Conservation (phyloP, 2,888 invertebrate species). For the Ernsta delagoae region DNA sequence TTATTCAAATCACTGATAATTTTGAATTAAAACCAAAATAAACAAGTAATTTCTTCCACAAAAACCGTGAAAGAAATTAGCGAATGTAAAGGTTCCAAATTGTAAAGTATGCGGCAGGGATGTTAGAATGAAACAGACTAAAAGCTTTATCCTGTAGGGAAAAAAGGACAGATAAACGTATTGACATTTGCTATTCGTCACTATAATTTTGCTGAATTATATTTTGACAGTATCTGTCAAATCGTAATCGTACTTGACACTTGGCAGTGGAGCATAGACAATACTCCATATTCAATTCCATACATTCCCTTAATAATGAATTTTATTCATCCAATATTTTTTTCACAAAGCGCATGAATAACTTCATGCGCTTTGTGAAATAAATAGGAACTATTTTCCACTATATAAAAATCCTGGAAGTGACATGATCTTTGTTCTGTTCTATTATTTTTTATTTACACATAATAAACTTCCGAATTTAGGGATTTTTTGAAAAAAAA, state of each 20-base stretch:
- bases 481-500: constrained; percentile 6
- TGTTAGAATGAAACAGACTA: constrained; percentile 32
- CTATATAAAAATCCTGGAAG: too few species aligned
- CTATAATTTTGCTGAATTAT: constrained; percentile 45
- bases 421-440: too few species aligned
- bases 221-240: constrained; percentile 16
- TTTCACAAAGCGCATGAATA: too few species aligned
- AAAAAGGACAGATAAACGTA: constrained; percentile 42
- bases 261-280: not conserved
- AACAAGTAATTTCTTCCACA: constrained; percentile 61
- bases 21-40: constrained; percentile 55
- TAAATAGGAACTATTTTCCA: too few species aligned
- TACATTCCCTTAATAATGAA: not conserved
- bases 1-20: constrained; percentile 54
- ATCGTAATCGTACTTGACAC: not conserved
- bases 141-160: not conserved
- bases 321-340: not conserved
- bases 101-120: constrained; percentile 14
- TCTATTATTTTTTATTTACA: too few species aligned
- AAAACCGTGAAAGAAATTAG: constrained; percentile 61
- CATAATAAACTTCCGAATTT: too few species aligned
- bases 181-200: not conserved
- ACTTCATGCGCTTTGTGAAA: too few species aligned
- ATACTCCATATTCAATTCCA: too few species aligned
- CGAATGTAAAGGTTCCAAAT: constrained; percentile 37